These are phyloP conservation scores for Uromys caudimaculatus DNA, from an alignment of 2,797 vertebrate species.

Conservation along the genomic window DNA sequence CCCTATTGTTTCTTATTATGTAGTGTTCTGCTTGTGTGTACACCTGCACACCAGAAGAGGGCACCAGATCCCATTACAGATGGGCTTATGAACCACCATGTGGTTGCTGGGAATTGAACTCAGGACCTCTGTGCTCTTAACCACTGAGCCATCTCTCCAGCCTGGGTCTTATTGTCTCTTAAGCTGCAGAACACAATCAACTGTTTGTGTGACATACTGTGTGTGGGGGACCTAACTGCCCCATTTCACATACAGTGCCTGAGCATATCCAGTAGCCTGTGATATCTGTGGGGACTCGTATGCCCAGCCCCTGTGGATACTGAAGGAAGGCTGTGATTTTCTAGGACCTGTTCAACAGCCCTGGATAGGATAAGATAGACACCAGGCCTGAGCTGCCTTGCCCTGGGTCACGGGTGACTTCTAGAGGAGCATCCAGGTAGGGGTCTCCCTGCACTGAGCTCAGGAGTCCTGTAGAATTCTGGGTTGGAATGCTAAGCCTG, in stretches of 20 bases:
- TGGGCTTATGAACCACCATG: neutral
- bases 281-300: too few relatives aligned
- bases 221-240: neutral
- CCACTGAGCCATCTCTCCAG: neutral
- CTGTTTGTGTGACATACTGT: neutral
- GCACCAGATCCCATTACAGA: neutral
- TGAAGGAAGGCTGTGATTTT: neutral
- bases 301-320: too few relatives aligned
- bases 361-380: neutral
- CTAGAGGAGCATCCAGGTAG: neutral
- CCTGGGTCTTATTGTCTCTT: neutral
- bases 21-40: neutral
- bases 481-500: rapidly evolving
- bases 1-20: neutral
- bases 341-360: neutral
- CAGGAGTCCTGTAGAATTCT: rapidly evolving
- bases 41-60: neutral
- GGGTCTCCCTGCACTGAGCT: rapidly evolving
- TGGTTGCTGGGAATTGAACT: neutral
- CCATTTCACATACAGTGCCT: neutral
- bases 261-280: too few relatives aligned
- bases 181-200: neutral
- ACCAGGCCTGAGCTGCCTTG: neutral
- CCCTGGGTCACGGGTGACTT: neutral
- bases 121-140: neutral